phyloP scores from a whole-genome alignment of 2,797 vertebrate genomes.

The Florisuga fusca region DNA sequence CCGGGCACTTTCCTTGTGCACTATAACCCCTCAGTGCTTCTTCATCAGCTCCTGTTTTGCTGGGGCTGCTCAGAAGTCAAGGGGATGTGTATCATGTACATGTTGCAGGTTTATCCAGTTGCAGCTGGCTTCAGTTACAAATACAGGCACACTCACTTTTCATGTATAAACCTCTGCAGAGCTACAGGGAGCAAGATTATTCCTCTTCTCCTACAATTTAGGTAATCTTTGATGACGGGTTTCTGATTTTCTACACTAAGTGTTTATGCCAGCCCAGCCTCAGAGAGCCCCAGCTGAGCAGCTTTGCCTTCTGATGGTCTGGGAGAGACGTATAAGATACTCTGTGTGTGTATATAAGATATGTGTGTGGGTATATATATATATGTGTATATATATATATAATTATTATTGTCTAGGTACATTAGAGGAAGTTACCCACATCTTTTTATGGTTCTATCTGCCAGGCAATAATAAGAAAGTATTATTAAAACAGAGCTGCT shows the following conservation, averaged over 20 bases:
- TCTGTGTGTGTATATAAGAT: accelerated
- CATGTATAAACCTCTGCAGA: not conserved
- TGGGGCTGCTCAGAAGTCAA: not conserved
- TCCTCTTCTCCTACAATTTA: not conserved
- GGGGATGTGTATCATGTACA: accelerated
- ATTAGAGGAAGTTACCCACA: not conserved
- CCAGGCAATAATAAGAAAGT: not conserved
- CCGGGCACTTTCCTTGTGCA: accelerated
- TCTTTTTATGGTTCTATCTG: not conserved
- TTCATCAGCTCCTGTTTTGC: not conserved
- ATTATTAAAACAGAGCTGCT: not conserved
- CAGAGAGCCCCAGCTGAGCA: not conserved
- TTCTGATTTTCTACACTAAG: not conserved
- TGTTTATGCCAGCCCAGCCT: not conserved
- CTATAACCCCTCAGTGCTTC: not conserved
- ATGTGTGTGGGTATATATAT: no score
- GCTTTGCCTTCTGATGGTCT: not conserved
- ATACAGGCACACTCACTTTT: not conserved
- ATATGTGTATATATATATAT: accelerated
- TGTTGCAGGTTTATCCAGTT: not conserved
- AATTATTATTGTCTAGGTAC: not conserved
- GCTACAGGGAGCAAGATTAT: not conserved
- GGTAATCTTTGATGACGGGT: not conserved
- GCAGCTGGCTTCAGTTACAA: not conserved
- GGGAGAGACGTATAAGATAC: not conserved